Evolutionary conservation across 2,888 invertebrate genomes (phyloP), one percentile per base, ranked within the genome.

Genomic region (Deilephila elpenor): DNA sequence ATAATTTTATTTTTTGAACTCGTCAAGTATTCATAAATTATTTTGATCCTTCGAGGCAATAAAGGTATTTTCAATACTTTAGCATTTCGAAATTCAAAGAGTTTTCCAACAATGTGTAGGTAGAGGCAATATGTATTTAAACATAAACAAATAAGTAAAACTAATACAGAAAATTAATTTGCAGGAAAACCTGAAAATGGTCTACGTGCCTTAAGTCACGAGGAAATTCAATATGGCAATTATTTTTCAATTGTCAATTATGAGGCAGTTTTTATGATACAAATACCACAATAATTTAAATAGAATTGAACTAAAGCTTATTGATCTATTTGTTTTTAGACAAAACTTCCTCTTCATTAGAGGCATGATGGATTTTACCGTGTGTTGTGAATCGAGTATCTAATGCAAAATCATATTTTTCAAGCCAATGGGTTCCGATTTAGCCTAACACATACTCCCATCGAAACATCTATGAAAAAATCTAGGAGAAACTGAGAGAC

Each of bases 181-280:
- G 17, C 20, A 67, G 67, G 67, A 51, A 67, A 67, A 67, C 20
- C 19, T 51, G 51, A 44, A 67, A 51, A 51, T 25, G 67, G 44
- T 25, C 51, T 67, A 67, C 67, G 67, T 67, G 67, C 44, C 44
- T 5, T 5, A 51, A n/a, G 25, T 14, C 67, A 67, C 67, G 44
- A 51, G 67, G 44, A 67, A 67, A 67, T 25, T 14, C 2, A 56
- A n/a, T 37, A 51, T 25, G 3, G 2, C 25, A 29, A 44, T 20
- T 44, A 67, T 25, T 44, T 20, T 25, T 25, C 17, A 19, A 37
- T 44, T 44, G 44, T n/a, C 6, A 19, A 6, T 56, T 56, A n/a
- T 5, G 56, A 56, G 53, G 53, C 53, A 44, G 44, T 44, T 44
- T 8, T 44, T 44, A 44, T 44, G 3, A 11, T 32, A 32, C 32